Evolutionary conservation across 1,140 invertebrate genomes (phyloP).

Genomic region (Ylistrum balloti): DNA sequence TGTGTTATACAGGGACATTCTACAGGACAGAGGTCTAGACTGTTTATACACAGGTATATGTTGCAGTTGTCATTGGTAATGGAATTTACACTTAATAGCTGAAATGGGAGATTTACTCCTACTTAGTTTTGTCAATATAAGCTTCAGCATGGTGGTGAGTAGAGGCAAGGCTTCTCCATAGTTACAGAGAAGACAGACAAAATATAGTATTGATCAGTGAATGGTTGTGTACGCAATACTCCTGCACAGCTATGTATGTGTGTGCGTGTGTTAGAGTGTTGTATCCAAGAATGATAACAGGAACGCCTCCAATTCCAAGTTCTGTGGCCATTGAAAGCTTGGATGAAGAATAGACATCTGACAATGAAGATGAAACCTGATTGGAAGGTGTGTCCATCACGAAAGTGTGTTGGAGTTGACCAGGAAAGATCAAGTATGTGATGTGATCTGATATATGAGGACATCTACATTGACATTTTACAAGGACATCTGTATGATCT

Average conservation of each 20-base stretch:
- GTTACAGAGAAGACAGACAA: neutral
- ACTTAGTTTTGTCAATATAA: neutral
- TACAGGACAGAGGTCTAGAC: neutral
- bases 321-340: neutral
- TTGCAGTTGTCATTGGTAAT: neutral
- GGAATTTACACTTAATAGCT: neutral
- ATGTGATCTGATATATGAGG: neutral
- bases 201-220: constrained; percentile 36
- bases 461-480: neutral
- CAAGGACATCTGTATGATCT: neutral
- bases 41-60: neutral
- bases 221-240: constrained; percentile 13
- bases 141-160: constrained; percentile 1
- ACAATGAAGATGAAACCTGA: neutral
- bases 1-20: neutral
- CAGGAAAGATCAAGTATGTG: neutral
- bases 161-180: neutral
- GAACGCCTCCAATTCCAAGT: neutral
- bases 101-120: neutral
- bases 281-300: neutral
- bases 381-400: neutral
- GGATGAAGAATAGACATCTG: neutral
- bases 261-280: neutral
- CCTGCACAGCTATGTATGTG: neutral
- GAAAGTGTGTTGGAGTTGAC: neutral